Percentiles rank a stretch among this genome's conserved stretches.
Evolutionary conservation across 2,797 vertebrate genomes (phyloP).

Genomic region (Hylomyscus alleni): DNA sequence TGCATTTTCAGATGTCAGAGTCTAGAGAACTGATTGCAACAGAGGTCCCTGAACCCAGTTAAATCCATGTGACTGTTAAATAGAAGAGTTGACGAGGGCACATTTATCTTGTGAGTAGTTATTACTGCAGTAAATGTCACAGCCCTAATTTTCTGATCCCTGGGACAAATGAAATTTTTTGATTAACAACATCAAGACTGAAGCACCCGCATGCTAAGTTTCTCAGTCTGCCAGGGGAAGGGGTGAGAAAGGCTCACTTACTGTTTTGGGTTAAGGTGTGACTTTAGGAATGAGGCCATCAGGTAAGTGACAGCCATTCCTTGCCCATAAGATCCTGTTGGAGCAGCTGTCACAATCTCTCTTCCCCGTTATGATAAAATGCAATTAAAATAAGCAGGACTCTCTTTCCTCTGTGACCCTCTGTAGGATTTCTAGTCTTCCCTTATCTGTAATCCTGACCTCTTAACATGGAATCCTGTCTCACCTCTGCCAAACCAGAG

Average conservation of each 20-base stretch:
- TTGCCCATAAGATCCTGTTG: conserved; percentile 10
- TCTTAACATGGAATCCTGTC: background rate
- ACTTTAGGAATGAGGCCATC: conserved; percentile 33
- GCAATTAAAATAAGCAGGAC: conserved; percentile 22
- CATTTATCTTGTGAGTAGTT: background rate
- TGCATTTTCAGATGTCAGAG: background rate
- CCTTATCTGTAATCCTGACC: background rate
- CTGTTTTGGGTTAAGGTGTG: background rate
- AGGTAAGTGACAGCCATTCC: background rate
- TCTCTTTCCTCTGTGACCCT: conserved; percentile 29
- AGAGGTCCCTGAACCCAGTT: background rate
- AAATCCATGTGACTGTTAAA: background rate
- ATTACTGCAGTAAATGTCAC: conserved; percentile 13
- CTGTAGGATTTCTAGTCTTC: background rate
- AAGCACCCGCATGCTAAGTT: background rate
- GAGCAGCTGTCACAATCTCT: background rate
- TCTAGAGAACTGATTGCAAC: conserved; percentile 33
- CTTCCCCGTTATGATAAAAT: conserved; percentile 22
- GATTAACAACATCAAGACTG: background rate
- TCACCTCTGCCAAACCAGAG: background rate
- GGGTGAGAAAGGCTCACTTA: conserved; percentile 44
- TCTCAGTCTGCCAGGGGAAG: conserved; percentile 42
- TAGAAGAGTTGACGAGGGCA: background rate
- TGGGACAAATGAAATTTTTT: background rate
- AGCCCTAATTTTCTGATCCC: background rate